Base-by-base conservation (phyloP, 2,113 vertebrate species). In the Crocuta crocuta region DNA sequence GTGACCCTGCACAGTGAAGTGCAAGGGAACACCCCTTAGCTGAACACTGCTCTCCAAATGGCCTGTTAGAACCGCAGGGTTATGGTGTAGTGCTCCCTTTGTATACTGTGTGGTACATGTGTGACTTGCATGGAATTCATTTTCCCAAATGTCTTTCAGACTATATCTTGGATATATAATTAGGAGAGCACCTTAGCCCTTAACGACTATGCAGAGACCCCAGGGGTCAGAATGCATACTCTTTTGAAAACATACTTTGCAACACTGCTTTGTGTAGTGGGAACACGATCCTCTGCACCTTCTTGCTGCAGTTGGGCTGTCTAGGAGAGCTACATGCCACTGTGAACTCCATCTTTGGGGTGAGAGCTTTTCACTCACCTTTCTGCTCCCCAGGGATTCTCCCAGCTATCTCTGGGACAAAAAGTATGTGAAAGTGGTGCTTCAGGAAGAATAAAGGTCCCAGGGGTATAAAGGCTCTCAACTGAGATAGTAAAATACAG, bases 41-140 rank as follows among this genome's bases (percentile, higher is more conserved):
- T 16, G 53, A 3, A 6, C 13, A 2, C 10, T 1, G 2, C 26
- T 71, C 10, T 45, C 39, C 21, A 53, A n/a, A 63, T 0, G 11
- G 0, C 66, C 2, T 8, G 0, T 71, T 23, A 39, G 17, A 80
- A 9, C 26, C 19, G 4, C 0, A 2, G 45, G 26, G 21, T 35
- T 23, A 1, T 26, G 28, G 70, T 16, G 1, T 12, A 4, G 31
- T 16, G 4, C 4, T 71, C 50, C 79, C 5, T 15, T 50, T 39
- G 15, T 7, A 9, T 15, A 4, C 26, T 16, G 12, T 10, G 24
- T 39, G 12, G 28, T 16, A 5, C 53, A 39, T 35, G 1, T 61
- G 45, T 70, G 63, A n/a, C 16, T 28, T 33, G 26, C 7, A n/a
- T 48, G 63, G 2, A 21, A 19, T 50, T 82, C 31, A 5, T 48